Percentiles rank a stretch among this genome's conserved stretches.
Evolutionary conservation across 2,888 invertebrate species (phyloP).

Genomic region (Gasteruption jaculator): DNA sequence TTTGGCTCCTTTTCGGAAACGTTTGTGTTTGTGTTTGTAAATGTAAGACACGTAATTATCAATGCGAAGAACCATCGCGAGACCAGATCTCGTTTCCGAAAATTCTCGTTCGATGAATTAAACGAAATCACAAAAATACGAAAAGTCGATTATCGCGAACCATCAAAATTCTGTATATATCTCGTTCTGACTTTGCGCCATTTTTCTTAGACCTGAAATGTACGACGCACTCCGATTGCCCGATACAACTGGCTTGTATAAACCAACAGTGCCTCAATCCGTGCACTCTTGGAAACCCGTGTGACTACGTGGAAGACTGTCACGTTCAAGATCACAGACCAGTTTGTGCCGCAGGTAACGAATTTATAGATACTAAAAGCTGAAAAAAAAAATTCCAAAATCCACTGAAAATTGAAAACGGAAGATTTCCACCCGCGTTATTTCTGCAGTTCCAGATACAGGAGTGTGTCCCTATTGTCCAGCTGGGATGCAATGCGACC

Average conservation of each 20-base stretch:
- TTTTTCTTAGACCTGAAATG: conserved; percentile 70
- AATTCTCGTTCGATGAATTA: too few species aligned
- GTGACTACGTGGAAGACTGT: conserved; percentile 71
- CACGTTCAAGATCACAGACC: conserved; percentile 79
- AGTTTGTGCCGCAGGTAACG: conserved; percentile 73
- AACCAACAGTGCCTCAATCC: conserved; percentile 78
- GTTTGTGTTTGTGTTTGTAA: too few species aligned
- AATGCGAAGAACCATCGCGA: too few species aligned
- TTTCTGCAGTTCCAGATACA: conserved; percentile 21
- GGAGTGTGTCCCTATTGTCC: conserved; percentile 62
- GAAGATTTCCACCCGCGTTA: conserved; percentile 3
- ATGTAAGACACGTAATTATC: too few species aligned
- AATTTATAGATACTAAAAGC: background rate
- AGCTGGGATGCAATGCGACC: conserved; percentile 73
- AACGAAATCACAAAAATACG: too few species aligned
- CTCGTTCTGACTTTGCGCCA: too few species aligned
- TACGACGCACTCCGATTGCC: conserved; percentile 74
- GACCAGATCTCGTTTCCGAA: too few species aligned
- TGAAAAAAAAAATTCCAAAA: background rate
- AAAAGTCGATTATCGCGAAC: too few species aligned
- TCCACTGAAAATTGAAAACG: too few species aligned
- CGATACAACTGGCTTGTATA: conserved; percentile 72
- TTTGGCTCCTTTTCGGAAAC: too few species aligned
- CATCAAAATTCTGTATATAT: too few species aligned
- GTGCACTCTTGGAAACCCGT: conserved; percentile 71